Base-by-base conservation (phyloP, 2,113 vertebrate genomes). In the Grantiella picta region DNA sequence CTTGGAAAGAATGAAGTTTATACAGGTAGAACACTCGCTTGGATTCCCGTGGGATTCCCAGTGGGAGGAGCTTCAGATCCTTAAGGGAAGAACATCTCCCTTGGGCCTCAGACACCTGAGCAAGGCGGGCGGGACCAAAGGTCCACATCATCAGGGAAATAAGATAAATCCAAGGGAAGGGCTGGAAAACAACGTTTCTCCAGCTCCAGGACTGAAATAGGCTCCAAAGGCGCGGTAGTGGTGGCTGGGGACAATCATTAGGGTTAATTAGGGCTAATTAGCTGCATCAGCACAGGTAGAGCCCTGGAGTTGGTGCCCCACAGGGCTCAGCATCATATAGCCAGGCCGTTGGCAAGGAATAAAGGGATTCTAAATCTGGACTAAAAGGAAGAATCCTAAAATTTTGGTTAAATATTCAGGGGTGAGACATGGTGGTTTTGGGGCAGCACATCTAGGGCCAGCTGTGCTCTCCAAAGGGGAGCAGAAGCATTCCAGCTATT, bases 31-130 rank as follows among this genome's bases (percentile, higher is more conserved):
- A 65, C 64, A 27, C 45, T 53, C 45, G 52, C 83, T 2, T 21
- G 22, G 8, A 15, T 65, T 81, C 68, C 36, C 22, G 3, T 3
- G 7, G 4, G 11, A 53, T 82, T 68, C 86, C 76, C 31, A 7
- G 12, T 4, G 17, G 72, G n/a, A 69, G 36, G 15, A 12, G 31
- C 47, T 27, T 44, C 15, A 0, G 57, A 10, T 38, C n/a, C 42
- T 18, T 1, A 3, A 52, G 20, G 50, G 33, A 54, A 35, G 24
- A 82, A 6, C 9, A 0, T 3, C 7, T 12, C 33, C 19, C 15
- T 31, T 1, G 2, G 1, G 24, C 23, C 20, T 49, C 28, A 1
- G 36, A 0, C 24, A 20, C 72, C 56, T 18, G 63, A 64, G 66
- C 22, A 12, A 36, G 24, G 16, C 1, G 3, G 38, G 20, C 53